A percentile compares a stretch with the other conserved stretches of the same genome.
Conservation (phyloP, 2,888 invertebrate species). For the Drosophila antonietae region DNA sequence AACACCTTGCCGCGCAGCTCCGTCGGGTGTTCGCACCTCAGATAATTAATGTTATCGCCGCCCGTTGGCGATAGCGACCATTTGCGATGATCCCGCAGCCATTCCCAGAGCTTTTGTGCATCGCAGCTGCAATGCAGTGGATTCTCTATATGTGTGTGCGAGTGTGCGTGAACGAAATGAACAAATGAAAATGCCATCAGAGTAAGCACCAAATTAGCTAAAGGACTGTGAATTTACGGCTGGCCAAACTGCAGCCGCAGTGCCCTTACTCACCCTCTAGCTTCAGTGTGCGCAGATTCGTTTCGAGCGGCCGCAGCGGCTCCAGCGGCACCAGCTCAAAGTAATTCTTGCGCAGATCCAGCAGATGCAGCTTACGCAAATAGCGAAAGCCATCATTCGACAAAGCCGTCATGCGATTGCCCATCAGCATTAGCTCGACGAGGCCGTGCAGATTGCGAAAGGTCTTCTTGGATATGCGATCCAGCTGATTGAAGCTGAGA, state of each 20-base stretch:
- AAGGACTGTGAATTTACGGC: not conserved
- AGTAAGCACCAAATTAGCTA: slow-evolving; percentile 11
- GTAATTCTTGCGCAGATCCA: slow-evolving; percentile 93
- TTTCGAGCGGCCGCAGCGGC: slow-evolving; percentile 91
- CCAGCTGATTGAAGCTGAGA: slow-evolving; percentile 93
- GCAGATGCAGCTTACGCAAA: slow-evolving; percentile 89
- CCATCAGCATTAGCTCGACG: slow-evolving; percentile 91
- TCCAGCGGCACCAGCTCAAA: slow-evolving; percentile 92
- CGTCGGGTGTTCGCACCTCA: slow-evolving; percentile 93
- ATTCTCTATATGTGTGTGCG: slow-evolving; percentile 87
- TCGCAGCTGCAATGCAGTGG: slow-evolving; percentile 96
- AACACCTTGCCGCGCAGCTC: slow-evolving; percentile 91
- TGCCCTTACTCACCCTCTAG: slow-evolving; percentile 89
- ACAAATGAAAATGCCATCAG: slow-evolving; percentile 13
- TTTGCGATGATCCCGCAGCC: slow-evolving; percentile 95
- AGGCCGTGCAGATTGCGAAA: slow-evolving; percentile 92
- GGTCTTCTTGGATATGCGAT: slow-evolving; percentile 90
- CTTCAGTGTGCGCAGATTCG: slow-evolving; percentile 91
- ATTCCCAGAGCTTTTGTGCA: slow-evolving; percentile 95
- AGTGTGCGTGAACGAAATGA: slow-evolving; percentile 3
- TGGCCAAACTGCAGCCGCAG: not conserved
- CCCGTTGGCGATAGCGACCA: slow-evolving; percentile 78
- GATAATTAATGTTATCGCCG: slow-evolving; percentile 85
- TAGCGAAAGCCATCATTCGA: slow-evolving; percentile 92
- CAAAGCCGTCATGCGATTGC: slow-evolving; percentile 92